These are phyloP conservation scores for Catonia carolina DNA, from an alignment of 2,888 invertebrate species.

Conservation along the genomic window DNA sequence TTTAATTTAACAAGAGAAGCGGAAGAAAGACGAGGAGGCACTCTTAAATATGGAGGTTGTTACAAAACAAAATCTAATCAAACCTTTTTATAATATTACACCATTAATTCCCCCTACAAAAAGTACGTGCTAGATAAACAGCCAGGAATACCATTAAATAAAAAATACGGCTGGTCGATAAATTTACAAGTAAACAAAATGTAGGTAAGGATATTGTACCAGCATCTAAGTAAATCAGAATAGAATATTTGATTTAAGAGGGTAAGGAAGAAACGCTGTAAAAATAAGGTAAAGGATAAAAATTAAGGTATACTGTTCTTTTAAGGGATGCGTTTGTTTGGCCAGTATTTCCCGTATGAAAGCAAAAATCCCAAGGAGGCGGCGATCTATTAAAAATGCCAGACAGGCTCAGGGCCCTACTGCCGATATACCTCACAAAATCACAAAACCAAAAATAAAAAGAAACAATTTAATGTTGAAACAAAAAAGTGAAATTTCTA, in stretches of 20 bases:
- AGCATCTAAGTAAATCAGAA: neutral
- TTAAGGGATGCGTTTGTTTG: conserved; percentile 25
- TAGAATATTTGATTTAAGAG: neutral
- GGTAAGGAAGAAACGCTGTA: neutral
- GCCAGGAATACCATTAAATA: conserved; percentile 45
- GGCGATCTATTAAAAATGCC: conserved; percentile 4
- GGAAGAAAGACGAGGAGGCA: conserved; percentile 24
- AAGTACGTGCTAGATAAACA: conserved; percentile 59
- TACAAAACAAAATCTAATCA: neutral
- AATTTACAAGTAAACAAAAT: too few relatives aligned
- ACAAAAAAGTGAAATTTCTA: too few relatives aligned
- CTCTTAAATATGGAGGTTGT: neutral
- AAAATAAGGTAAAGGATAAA: conserved; percentile 3
- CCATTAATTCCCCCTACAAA: neutral
- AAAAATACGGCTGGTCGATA: too few relatives aligned
- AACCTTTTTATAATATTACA: too few relatives aligned
- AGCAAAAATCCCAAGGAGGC: conserved; percentile 9
- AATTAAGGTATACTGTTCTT: conserved; percentile 15
- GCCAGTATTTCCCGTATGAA: conserved; percentile 11
- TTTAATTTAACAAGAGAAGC: conserved; percentile 18
- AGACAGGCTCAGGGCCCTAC: conserved; percentile 12
- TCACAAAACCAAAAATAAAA: too few relatives aligned
- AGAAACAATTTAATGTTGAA: too few relatives aligned
- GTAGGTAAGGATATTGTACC: neutral
- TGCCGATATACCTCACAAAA: conserved; percentile 7